Evolutionary conservation across 1,140 invertebrate genomes (phyloP).

Genomic region (Brachionus paranguensis): DNA sequence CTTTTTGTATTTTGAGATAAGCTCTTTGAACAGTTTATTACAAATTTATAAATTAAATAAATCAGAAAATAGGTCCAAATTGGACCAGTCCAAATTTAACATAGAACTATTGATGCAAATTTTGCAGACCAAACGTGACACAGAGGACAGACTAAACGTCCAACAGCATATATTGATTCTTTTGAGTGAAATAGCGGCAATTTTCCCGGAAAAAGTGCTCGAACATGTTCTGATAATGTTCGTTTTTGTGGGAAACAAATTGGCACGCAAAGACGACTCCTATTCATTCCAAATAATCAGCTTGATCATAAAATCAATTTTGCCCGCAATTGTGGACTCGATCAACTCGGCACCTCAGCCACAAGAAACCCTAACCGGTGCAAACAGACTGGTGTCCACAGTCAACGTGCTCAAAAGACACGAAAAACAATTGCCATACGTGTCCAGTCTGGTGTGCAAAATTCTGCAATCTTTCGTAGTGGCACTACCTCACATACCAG

Average conservation of each 20-base stretch:
- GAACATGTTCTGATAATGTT: slow-evolving; percentile 39
- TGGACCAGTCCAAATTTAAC: slow-evolving; percentile 28
- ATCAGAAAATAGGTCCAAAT: background rate
- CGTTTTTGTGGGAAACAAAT: slow-evolving; percentile 36
- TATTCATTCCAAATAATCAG: slow-evolving; percentile 27
- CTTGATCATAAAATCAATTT: slow-evolving; percentile 8
- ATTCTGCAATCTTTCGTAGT: slow-evolving; percentile 77
- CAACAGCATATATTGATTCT: slow-evolving; percentile 17
- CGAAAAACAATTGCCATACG: slow-evolving; percentile 37
- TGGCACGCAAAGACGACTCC: slow-evolving; percentile 38
- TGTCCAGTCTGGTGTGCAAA: slow-evolving; percentile 60
- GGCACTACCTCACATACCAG: slow-evolving; percentile 77
- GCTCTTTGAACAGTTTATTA: background rate
- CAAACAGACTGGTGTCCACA: background rate
- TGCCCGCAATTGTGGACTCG: slow-evolving; percentile 22
- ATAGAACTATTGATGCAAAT: slow-evolving; percentile 23
- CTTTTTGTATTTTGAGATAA: slow-evolving; percentile 1
- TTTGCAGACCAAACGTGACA: slow-evolving; percentile 9
- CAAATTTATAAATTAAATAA: slow-evolving; percentile 13
- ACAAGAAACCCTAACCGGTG: background rate
- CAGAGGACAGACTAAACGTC: background rate
- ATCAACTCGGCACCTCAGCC: background rate
- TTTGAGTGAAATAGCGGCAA: slow-evolving; percentile 13
- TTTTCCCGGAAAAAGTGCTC: slow-evolving; percentile 10
- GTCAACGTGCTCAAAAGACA: slow-evolving; percentile 32